phyloP scores from a whole-genome alignment of 2,888 invertebrate species.

The Esperia sulphurella region DNA sequence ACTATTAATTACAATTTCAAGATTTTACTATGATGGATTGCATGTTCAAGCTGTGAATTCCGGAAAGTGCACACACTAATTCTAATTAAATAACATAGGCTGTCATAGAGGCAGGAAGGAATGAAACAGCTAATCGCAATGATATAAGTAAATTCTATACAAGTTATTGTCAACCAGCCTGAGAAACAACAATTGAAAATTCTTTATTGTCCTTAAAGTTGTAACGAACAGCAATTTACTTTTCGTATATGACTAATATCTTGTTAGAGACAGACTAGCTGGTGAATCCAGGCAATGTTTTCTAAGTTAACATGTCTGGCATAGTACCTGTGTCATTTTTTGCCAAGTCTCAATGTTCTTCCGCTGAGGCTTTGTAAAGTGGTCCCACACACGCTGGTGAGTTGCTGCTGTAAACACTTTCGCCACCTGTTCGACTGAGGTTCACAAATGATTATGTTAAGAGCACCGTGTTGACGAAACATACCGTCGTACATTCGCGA shows the following conservation, averaged over 20 bases:
- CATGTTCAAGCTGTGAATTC: no score
- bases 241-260: no score
- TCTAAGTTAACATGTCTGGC: background rate
- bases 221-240: no score
- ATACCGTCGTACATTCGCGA: slow-evolving; percentile 60
- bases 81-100: no score
- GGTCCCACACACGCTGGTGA: slow-evolving; percentile 99
- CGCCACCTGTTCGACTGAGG: slow-evolving; percentile 98
- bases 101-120: no score
- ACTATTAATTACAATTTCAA: background rate
- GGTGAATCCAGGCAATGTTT: background rate
- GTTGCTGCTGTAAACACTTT: slow-evolving; percentile 96
- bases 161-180: no score
- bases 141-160: no score
- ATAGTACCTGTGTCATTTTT: slow-evolving; percentile 93
- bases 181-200: no score
- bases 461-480: slow-evolving; percentile 52
- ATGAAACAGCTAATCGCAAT: no score
- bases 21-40: background rate
- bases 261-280: no score
- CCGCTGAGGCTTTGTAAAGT: slow-evolving; percentile 99
- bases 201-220: no score
- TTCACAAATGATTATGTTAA: slow-evolving; percentile 69
- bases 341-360: slow-evolving; percentile 99
- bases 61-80: no score